Conservation (phyloP, 2,113 vertebrate genomes). For the Pseudolaguvia tuberculata region DNA sequence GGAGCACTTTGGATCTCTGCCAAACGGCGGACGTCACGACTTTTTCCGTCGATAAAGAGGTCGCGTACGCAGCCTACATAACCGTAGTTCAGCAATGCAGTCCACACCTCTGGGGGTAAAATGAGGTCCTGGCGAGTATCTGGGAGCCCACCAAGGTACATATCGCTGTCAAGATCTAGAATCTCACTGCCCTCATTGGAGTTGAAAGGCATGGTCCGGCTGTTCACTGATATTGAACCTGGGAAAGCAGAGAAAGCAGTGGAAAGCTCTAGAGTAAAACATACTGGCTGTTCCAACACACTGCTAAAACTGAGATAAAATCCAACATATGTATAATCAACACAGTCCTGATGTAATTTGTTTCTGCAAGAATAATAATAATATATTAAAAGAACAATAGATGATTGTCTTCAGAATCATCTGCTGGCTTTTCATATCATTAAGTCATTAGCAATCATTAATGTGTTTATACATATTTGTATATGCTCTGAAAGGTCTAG, state of each 20-base stretch:
- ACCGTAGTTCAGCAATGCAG: constrained; percentile 80
- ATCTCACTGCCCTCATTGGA: constrained; percentile 88
- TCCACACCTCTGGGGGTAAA: constrained; percentile 90
- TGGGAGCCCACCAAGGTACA: constrained; percentile 84
- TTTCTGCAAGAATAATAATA: too few species aligned
- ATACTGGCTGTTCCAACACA: neutral
- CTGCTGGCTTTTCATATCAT: too few species aligned
- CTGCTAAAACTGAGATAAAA: too few species aligned
- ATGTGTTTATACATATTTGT: too few species aligned
- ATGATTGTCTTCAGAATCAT: too few species aligned
- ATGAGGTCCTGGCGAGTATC: constrained; percentile 74
- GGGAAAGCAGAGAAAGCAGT: neutral
- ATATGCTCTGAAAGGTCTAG: too few species aligned
- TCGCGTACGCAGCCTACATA: constrained; percentile 88
- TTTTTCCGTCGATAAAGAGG: constrained; percentile 88
- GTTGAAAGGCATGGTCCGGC: constrained; percentile 84
- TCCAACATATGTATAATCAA: too few species aligned
- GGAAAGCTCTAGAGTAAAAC: neutral
- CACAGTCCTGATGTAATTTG: too few species aligned
- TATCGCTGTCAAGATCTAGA: constrained; percentile 84
- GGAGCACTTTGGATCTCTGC: constrained; percentile 76
- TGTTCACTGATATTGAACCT: constrained; percentile 90
- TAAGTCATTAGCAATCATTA: too few species aligned
- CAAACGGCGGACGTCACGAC: constrained; percentile 79
- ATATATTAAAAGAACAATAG: too few species aligned